Percentiles rank a stretch among this genome's conserved stretches.
Evolutionary conservation across 2,888 invertebrate genomes (phyloP).

Genomic region (Cosmia pyralina): DNA sequence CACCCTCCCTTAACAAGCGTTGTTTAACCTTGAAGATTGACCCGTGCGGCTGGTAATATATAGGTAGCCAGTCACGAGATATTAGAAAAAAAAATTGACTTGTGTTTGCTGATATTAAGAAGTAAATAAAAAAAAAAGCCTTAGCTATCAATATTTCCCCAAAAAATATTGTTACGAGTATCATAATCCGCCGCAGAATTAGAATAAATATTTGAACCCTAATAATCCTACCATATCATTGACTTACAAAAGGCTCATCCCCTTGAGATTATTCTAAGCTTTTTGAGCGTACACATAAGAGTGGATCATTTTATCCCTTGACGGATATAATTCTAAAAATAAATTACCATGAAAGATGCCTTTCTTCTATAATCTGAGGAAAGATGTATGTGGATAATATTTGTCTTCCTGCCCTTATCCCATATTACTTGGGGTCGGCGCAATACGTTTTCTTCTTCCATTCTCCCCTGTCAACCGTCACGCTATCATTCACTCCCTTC

Average conservation of each 20-base stretch:
- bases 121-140: not conserved
- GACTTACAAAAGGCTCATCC: conserved; percentile 29
- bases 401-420: too few relatives aligned
- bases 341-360: conserved; percentile 15
- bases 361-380: too few relatives aligned
- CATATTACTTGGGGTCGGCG: too few relatives aligned
- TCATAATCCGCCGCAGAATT: conserved; percentile 3
- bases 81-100: too few relatives aligned
- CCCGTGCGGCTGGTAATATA: not conserved
- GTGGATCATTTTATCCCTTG: conserved; percentile 17
- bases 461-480: too few relatives aligned
- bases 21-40: too few relatives aligned
- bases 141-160: not conserved
- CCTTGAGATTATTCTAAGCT: conserved; percentile 43
- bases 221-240: conserved; percentile 42
- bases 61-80: not conserved
- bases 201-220: conserved; percentile 27
- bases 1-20: too few relatives aligned
- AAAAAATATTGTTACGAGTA: conserved; percentile 1
- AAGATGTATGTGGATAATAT: conserved; percentile 12
- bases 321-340: conserved; percentile 21
- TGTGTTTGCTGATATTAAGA: too few relatives aligned
- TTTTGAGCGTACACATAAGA: conserved; percentile 13
- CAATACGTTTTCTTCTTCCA: too few relatives aligned
- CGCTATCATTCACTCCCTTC: too few relatives aligned